Evolutionary conservation across 2,888 invertebrate species (phyloP), one percentile per base, ranked within the genome.

Genomic region (Coremacera marginata): DNA sequence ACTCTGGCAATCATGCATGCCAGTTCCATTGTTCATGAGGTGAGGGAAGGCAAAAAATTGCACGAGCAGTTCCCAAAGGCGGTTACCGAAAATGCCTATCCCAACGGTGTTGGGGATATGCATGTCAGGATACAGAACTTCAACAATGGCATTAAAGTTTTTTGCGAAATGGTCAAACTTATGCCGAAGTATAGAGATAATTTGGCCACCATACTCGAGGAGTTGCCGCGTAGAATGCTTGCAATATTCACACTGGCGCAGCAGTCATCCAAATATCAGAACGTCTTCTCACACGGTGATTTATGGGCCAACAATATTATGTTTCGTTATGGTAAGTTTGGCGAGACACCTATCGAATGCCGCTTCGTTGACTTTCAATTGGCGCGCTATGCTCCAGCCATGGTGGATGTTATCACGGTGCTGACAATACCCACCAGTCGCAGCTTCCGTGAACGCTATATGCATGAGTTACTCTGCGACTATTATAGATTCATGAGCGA

Each of bases 331-430:
- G 85, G 85, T 2, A 85, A 83, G 79, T 80, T 82, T 72, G 88
- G 87, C 14, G 83, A 88, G 0, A 84, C 84, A 49, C 91, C 92
- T 1, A 89, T 92, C 2, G 91, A 92, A 37, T 93, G 93, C 81
- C 84, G 92, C 49, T 85, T 95, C 11, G 92, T 95, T 2, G 95
- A 95, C 86, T 95, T 92, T 83, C 94, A 94, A 87, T 90, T 94
- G 70, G 89, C 91, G 0, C 90, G 93, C 34, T 94, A 93, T 84
- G 92, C 92, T 19, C 93, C 94, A 0, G 93, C 93, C 0, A 91
- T 93, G 25, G 90, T 93, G 65, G 95, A 95, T 81, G 83, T 92
- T 5, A 84, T 91, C 0, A 89, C 91, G 2, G 81, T 91, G 14
- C 83, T 92, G 0, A 90, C 91, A 68, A 88, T 92, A 51, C 91